These are phyloP conservation scores for Gisinianus flammeolus DNA, from an alignment of 2,888 invertebrate genomes.

Conservation along the genomic window DNA sequence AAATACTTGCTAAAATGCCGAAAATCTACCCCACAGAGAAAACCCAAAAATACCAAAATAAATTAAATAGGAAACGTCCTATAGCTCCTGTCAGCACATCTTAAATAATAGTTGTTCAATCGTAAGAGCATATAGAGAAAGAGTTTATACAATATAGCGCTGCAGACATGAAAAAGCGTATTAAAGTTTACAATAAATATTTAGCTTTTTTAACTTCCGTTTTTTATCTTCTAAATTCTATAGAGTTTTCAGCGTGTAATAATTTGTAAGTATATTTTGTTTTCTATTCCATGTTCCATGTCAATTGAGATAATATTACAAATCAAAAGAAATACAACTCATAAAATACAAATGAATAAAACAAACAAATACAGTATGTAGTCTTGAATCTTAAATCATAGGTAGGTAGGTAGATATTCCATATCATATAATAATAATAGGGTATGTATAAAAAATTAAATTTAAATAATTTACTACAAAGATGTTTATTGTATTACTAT, in stretches of 20 bases:
- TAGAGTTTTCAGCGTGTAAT: not conserved
- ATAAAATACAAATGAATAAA: not conserved
- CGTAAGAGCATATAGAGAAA: no score
- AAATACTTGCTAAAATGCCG: no score
- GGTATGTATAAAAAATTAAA: not conserved
- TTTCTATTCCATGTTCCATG: not conserved
- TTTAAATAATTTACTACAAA: not conserved
- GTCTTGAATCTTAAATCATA: not conserved
- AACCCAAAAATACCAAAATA: no score
- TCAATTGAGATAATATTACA: not conserved
- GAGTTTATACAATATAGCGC: no score
- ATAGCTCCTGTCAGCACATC: no score
- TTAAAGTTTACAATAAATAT: not conserved
- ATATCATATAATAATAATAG: constrained; percentile 18
- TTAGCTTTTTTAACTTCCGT: not conserved
- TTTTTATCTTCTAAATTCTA: not conserved
- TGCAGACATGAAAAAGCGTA: not conserved
- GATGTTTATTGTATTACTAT: not conserved
- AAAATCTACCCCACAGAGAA: no score
- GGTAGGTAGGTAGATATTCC: not conserved
- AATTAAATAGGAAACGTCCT: no score
- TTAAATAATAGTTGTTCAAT: no score
- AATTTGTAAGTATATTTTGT: not conserved
- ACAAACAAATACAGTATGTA: not conserved
- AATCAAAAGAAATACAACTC: not conserved